Percentiles rank a stretch among this genome's conserved stretches.
phyloP scores from a whole-genome alignment of 2,888 invertebrate genomes.

The Dynastes tityus region DNA sequence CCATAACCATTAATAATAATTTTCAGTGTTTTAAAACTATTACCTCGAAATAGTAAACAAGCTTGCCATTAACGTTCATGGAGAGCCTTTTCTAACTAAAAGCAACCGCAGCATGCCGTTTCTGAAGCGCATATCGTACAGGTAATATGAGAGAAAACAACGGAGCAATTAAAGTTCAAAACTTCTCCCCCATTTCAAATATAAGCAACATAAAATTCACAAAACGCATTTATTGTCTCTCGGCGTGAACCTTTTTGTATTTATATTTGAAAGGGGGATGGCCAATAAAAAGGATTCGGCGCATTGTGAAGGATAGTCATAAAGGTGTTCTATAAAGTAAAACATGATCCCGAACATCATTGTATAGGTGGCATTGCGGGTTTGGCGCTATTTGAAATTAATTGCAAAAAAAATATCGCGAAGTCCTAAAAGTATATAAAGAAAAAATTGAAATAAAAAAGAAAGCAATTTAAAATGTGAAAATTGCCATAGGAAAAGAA shows the following conservation, averaged over 20 bases:
- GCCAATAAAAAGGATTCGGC: conserved; percentile 51
- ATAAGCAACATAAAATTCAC: conserved; percentile 28
- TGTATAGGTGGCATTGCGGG: conserved; percentile 48
- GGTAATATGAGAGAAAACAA: too few relatives aligned
- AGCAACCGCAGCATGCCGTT: too few relatives aligned
- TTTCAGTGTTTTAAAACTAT: neutral
- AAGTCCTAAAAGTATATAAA: too few relatives aligned
- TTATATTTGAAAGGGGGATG: conserved; percentile 47
- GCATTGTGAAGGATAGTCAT: conserved; percentile 32
- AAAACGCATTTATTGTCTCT: conserved; percentile 44
- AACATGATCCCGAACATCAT: conserved; percentile 36
- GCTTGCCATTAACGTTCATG: too few relatives aligned
- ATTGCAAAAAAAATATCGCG: conserved; percentile 1
- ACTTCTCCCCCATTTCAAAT: conserved; percentile 20
- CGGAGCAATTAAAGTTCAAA: conserved; percentile 16
- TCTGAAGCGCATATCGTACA: too few relatives aligned
- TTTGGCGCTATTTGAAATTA: conserved; percentile 38
- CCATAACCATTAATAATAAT: too few relatives aligned
- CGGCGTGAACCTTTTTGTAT: conserved; percentile 45
- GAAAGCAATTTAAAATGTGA: too few relatives aligned
- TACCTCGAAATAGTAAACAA: neutral
- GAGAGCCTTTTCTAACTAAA: too few relatives aligned
- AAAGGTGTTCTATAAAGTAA: conserved; percentile 40
- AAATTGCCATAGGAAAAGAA: too few relatives aligned
- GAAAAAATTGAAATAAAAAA: conserved; percentile 3